Conservation (phyloP, 1,140 invertebrate genomes). For the Heliconius hewitsoni region DNA sequence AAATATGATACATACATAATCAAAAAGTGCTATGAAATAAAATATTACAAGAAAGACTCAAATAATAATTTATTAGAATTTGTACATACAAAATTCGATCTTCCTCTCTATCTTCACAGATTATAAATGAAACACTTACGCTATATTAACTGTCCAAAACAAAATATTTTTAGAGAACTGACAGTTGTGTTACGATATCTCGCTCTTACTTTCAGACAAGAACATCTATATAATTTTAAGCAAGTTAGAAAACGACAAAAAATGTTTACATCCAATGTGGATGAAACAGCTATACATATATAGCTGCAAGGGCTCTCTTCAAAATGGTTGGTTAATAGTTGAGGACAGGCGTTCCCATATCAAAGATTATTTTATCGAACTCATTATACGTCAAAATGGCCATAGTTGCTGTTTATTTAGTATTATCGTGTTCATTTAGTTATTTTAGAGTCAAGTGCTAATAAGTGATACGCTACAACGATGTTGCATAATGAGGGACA, state of each 20-base stretch:
- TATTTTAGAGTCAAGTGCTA: slow-evolving; percentile 29
- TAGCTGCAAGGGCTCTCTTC: neutral
- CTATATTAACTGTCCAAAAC: slow-evolving; percentile 11
- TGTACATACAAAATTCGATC: neutral
- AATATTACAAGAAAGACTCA: neutral
- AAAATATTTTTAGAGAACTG: slow-evolving; percentile 5
- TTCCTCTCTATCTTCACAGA: neutral
- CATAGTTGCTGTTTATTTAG: slow-evolving; percentile 60
- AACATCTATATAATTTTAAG: slow-evolving; percentile 1
- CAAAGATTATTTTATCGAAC: slow-evolving; percentile 31
- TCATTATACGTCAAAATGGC: slow-evolving; percentile 62
- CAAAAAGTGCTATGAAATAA: neutral
- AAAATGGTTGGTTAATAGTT: slow-evolving; percentile 20
- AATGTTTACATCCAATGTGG: slow-evolving; percentile 22
- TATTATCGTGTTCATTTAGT: slow-evolving; percentile 48
- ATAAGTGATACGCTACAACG: slow-evolving; percentile 46
- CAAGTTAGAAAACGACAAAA: slow-evolving; percentile 6
- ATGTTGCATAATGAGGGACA: slow-evolving; percentile 74
- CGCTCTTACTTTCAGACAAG: neutral
- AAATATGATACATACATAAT: neutral
- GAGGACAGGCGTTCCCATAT: slow-evolving; percentile 35
- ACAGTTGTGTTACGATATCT: neutral
- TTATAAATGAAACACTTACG: neutral
- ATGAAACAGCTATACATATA: slow-evolving; percentile 14
- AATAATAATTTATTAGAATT: neutral